Evolutionary conservation across 2,888 invertebrate genomes (phyloP), one percentile per base, ranked within the genome.

Genomic region (Toxonevra muliebris): DNA sequence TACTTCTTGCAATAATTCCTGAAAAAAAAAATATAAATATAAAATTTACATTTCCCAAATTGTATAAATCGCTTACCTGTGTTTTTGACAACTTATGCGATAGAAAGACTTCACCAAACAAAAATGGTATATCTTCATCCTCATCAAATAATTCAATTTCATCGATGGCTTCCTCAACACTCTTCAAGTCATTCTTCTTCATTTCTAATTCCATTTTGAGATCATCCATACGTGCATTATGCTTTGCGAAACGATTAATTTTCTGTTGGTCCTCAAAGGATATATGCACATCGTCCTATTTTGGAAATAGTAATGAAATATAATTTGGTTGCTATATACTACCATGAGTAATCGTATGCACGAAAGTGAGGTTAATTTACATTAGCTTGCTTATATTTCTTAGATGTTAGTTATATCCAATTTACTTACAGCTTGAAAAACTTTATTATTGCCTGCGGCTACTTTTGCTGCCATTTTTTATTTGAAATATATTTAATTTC

Each of bases 181-280:
- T 97, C 83, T 95, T 94, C 72, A 97, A 86, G 78, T 96, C 94
- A 85, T 95, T 96, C 89, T 94, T 92, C 86, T 93, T 95, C 45
- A 88, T 86, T 86, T 93, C 92, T 45, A 96, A 86, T 84, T 97
- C 96, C 75, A 95, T 93, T 83, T 94, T 96, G 13, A 92, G 87
- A 82, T 97, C 97, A 77, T 96, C 95, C 79, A 96, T 89, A 85
- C 93, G 93, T 0, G 96, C 96, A 87, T 98, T 97, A 72, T 94
- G 89, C 70, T 95, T 89, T 1, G 98, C 98, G 86, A 98, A 98
- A 83, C 92, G 92, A 85, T 99, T 99, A 73, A 99, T 98, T 87
- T 95, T 96, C 81, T 95, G 94, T 86, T 99, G 98, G 87, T 99
- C 98, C 84, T 97, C 97, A 80, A 90, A 95, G 0, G 96, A 95